Base-by-base conservation (phyloP, 1,140 invertebrate genomes). In the Aphidius ervi region DNA sequence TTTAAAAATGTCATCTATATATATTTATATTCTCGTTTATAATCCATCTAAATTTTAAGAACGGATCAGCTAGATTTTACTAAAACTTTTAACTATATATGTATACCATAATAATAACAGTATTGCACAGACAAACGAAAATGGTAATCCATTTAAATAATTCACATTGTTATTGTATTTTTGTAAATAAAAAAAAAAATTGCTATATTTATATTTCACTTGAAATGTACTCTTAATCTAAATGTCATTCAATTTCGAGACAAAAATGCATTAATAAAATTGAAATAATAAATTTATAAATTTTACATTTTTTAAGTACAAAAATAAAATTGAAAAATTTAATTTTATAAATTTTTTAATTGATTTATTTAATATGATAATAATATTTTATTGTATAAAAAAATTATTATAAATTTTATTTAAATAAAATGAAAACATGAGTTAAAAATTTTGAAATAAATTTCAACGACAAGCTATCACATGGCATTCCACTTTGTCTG, bases 1-100 rank as follows among this genome's bases (percentile, higher is more conserved):
- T 31, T 31, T 31, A 16, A 16, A 16, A 16, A 16, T 16, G 16
- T 16, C 16, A 16, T 16, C 16, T 16, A 16, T 16, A 16, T 16
- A 16, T 16, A 16, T 16, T 16, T 16, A 16, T 16, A 16, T 16
- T 31, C 23, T 31, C 23, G 23, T 70, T 77, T 73, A 75, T 77
- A 78, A 79, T 78, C 76, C 76, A 78, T 79, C 76, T 77, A 77
- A 79, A 79, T 78, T 79, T 79, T 73, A 78, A 75, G 69, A 73
- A 62, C 70, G 65, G 72, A 78, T 78, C 68, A 74, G 70, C 64
- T 40, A 67, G 68, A 70, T 67, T 66, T 69, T 63, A 31, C 23
- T 67, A 69, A 72, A 76, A 75, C 69, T 76, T 76, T 71, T 67
- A 62, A 65, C 69, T 70, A 61, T 63, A 68, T 68, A 71, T 67